These are phyloP conservation scores for Halocaridina rubra DNA, from an alignment of 2,888 invertebrate species.

Conservation along the genomic window DNA sequence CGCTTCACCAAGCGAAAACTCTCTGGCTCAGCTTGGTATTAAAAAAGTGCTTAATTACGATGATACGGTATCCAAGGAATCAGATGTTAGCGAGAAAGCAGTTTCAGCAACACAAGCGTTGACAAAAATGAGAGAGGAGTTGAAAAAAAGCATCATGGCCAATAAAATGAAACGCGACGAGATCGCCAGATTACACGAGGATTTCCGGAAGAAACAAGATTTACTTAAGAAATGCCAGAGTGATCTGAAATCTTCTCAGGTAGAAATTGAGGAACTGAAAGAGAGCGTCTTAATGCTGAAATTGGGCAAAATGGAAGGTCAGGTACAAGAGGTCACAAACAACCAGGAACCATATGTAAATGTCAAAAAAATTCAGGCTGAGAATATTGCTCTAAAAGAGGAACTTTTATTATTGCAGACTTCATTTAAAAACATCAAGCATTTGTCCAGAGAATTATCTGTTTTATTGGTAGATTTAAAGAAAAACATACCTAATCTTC, in stretches of 20 bases:
- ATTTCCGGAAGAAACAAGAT: neutral
- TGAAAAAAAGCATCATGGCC: constrained; percentile 39
- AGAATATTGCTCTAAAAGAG: constrained; percentile 38
- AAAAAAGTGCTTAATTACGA: constrained; percentile 44
- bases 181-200: constrained; percentile 7
- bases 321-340: neutral
- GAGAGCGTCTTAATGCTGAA: neutral
- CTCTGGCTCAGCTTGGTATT: constrained; percentile 35
- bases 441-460: neutral
- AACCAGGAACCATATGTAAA: neutral
- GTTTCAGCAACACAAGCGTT: neutral
- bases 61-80: constrained; percentile 8
- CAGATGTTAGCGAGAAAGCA: neutral
- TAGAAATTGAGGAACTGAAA: constrained; percentile 26
- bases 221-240: constrained; percentile 20
- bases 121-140: constrained; percentile 27
- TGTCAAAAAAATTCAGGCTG: neutral
- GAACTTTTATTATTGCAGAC: constrained; percentile 1
- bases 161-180: constrained; percentile 42
- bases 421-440: neutral
- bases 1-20: constrained; percentile 39
- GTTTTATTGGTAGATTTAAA: neutral
- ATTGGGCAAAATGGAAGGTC: constrained; percentile 2
- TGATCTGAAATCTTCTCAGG: constrained; percentile 27
- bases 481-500: no score